A percentile compares a stretch with the other conserved stretches of the same genome.
These are phyloP conservation scores for Centroberyx gerrardi DNA, from an alignment of 2,797 vertebrate species.

Conservation along the genomic window DNA sequence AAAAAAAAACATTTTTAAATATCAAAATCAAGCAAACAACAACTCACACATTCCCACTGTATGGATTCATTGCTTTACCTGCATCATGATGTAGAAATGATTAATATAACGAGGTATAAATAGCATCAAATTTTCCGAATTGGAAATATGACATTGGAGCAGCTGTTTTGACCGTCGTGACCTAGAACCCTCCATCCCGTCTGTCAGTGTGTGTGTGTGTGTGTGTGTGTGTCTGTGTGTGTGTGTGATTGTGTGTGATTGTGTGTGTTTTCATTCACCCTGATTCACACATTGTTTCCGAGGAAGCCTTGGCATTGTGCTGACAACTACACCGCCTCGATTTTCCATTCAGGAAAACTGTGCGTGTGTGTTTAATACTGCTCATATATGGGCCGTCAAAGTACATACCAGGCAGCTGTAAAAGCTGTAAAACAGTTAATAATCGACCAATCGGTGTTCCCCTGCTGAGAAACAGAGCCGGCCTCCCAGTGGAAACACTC, in stretches of 20 bases:
- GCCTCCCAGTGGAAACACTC: too few relatives aligned
- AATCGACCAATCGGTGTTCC: conserved; percentile 14
- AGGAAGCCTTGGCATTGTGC: conserved; percentile 31
- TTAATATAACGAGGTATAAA: neutral
- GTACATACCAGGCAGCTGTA: neutral
- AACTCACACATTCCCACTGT: too few relatives aligned
- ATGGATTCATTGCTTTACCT: neutral
- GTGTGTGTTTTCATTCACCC: conserved; percentile 1
- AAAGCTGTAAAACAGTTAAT: conserved; percentile 33
- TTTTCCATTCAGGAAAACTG: conserved; percentile 32
- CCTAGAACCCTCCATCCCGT: conserved; percentile 12
- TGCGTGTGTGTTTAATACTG: neutral
- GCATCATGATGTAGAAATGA: neutral
- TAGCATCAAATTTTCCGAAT: too few relatives aligned
- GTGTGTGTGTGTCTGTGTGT: conserved; percentile 15
- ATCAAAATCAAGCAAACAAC: neutral
- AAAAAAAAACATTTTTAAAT: too few relatives aligned
- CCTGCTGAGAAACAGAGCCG: neutral
- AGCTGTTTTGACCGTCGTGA: neutral
- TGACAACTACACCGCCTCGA: conserved; percentile 40
- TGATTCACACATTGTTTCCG: conserved; percentile 38
- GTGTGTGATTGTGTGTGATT: conserved; percentile 18
- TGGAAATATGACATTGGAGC: conserved; percentile 12
- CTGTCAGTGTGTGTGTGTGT: conserved; percentile 5
- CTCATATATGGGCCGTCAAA: neutral